Evolutionary conservation across 2,797 vertebrate species (phyloP), one percentile per base, ranked within the genome.

Genomic region (Oceanodroma leucorhoa): DNA sequence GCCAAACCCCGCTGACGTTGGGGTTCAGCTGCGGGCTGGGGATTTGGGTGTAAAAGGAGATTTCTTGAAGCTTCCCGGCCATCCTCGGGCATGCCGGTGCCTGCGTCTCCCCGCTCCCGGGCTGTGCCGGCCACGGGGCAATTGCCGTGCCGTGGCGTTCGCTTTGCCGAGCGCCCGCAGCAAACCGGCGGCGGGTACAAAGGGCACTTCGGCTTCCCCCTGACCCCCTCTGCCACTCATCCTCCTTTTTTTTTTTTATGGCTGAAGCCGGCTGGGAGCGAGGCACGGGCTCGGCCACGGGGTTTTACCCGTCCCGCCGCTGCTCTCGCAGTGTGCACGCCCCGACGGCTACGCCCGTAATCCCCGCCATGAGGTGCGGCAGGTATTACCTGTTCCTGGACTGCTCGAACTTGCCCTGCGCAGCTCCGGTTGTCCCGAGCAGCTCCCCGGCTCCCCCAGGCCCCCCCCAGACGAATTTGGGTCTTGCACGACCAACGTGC

Each of bases 1-100:
- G 60, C 51, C 14, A 6, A 18, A 40, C 26, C 8, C 36, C 1
- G 0, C 2, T 17, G 58, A 17, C 0, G 0, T 4, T 4, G 21
- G 41, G 48, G 24, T 62, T 84, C 0, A 0, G 23, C 41, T 19
- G 7, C 0, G 0, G 55, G 53, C 5, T 14, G 48, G 14, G 27
- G 84, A 75, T 55, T 57, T 7, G 43, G 32, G 22, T 17, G 29
- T 32, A 34, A 71, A 79, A 58, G 40, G 50, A 58, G 53, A 58
- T 66, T 73, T 40, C 23, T 26, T 12, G 58, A 60, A 17, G 34
- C 45, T 85, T 30, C 43, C 46, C 5, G 4, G 11, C 17, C 40
- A 36, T 2, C 57, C 23, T 64, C 1, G 2, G 50, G 32, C 36
- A 32, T 13, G 27, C 7, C 3, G 3, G 18, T 7, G 7, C 27